Base-by-base conservation (phyloP, 2,888 invertebrate genomes). In the Synanthedon formicaeformis region DNA sequence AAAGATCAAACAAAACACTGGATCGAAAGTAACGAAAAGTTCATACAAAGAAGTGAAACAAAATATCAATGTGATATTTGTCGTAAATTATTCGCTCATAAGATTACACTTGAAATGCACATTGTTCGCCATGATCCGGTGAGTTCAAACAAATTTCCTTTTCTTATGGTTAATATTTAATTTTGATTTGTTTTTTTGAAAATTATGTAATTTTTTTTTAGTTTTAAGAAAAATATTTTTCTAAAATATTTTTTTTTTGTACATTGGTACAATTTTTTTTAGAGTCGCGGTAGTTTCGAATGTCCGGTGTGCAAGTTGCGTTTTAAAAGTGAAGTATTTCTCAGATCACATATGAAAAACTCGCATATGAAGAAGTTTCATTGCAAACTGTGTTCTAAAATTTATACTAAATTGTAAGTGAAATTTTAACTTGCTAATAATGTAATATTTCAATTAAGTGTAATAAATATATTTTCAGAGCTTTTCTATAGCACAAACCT, bases 1-100 rank as follows among this genome's bases (percentile, higher is more conserved):
- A 53, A 64, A 27, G 63, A 67, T 52, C 67, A 69, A 58, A 62
- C 62, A 53, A 57, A 62, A 13, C 64, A 66, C 51, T 68, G 68
- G 67, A 54, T 55, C n/a, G 60, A 53, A 50, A 49, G 51, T 11
- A 53, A 53, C 14, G 16, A 49, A 18, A 49, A 16, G 6, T 16
- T 16, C 6, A 5, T 49, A 2, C 23, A 18, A 5, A 13, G 23
- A 49, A 16, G 49, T 49, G 16, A 23, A 12, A 18, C 16, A 5
- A 23, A 12, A 16, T 14, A 16, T 49, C 16, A 49, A 49, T 49
- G 49, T 16, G 23, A 49, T 12, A 16, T 49, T 6, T 49, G 49
- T 16, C 3, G 4, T 12, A 49, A 49, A 16, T 16, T 49, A 18
- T 49, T 49, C 6, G 49, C 49, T 12, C 49, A 49, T 10, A 18